A percentile compares a stretch with the other conserved stretches of the same genome.
Evolutionary conservation across 2,797 vertebrate genomes (phyloP).

Genomic region (Coccyzus lansbergi): DNA sequence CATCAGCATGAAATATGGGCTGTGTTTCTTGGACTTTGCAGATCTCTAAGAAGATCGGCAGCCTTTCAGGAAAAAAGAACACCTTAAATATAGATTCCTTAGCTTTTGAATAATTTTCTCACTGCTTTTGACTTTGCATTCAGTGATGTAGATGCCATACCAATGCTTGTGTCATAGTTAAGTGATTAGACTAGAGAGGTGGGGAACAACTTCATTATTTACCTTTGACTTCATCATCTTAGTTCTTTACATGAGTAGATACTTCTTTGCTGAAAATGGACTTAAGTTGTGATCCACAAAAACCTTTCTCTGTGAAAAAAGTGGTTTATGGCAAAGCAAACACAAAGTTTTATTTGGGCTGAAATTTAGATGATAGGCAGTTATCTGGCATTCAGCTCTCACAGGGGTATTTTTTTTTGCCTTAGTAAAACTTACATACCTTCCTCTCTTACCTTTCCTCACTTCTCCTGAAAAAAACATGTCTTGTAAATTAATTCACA

Average conservation of each 20-base stretch:
- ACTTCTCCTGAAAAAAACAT: background rate
- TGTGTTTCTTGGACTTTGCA: background rate
- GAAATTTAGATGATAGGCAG: background rate
- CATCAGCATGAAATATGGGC: background rate
- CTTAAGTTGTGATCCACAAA: background rate
- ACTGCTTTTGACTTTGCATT: background rate
- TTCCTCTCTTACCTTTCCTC: background rate
- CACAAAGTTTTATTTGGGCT: background rate
- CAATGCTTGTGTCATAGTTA: background rate
- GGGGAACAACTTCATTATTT: background rate
- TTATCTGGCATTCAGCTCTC: background rate
- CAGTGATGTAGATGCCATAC: background rate
- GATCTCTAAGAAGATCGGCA: background rate
- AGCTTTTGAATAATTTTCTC: background rate
- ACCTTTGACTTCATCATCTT: background rate
- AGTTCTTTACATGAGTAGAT: background rate
- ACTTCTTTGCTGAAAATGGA: background rate
- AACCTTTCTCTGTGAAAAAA: background rate
- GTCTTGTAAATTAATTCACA: background rate
- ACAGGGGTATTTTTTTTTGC: background rate
- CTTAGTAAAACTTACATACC: background rate
- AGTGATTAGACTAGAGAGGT: accelerated
- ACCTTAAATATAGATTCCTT: background rate
- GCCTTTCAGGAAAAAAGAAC: background rate
- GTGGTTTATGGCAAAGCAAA: background rate